phyloP scores from a whole-genome alignment of 1,140 invertebrate genomes.

The Bombus huntii region DNA sequence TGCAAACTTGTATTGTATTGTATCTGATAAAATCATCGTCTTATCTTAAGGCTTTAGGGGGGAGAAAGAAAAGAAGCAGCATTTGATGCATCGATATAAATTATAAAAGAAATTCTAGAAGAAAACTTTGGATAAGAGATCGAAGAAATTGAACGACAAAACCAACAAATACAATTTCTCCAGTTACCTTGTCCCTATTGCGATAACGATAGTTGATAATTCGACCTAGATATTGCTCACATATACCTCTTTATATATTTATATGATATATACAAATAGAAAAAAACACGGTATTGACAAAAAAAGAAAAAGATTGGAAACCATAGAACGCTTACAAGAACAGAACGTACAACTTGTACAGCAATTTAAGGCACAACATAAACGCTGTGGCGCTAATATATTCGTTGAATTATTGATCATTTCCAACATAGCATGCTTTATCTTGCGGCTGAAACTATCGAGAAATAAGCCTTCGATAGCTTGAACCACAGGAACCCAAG shows the following conservation, averaged over 20 bases:
- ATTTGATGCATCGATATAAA: neutral
- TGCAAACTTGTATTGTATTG: neutral
- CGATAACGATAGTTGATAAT: constrained; percentile 44
- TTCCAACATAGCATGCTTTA: neutral
- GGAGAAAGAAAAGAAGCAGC: neutral
- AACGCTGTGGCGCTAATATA: neutral
- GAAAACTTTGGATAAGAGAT: neutral
- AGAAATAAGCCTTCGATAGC: neutral
- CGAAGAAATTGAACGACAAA: constrained; percentile 25
- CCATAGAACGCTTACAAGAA: constrained; percentile 21
- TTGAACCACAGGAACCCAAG: neutral
- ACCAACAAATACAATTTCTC: constrained; percentile 32
- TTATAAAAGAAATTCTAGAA: neutral
- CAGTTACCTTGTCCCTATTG: constrained; percentile 42
- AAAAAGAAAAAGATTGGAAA: neutral
- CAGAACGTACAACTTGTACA: neutral
- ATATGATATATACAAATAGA: constrained; percentile 43
- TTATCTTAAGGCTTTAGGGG: neutral
- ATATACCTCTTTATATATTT: constrained; percentile 58
- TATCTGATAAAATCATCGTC: constrained; percentile 16
- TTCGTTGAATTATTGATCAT: constrained; percentile 15
- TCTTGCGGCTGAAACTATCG: neutral
- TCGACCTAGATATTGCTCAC: constrained; percentile 55
- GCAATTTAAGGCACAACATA: constrained; percentile 5
- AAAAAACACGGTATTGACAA: constrained; percentile 19